These are phyloP conservation scores for Anolis carolinensis DNA, from an alignment of 2,113 vertebrate species.

Conservation along the genomic window DNA sequence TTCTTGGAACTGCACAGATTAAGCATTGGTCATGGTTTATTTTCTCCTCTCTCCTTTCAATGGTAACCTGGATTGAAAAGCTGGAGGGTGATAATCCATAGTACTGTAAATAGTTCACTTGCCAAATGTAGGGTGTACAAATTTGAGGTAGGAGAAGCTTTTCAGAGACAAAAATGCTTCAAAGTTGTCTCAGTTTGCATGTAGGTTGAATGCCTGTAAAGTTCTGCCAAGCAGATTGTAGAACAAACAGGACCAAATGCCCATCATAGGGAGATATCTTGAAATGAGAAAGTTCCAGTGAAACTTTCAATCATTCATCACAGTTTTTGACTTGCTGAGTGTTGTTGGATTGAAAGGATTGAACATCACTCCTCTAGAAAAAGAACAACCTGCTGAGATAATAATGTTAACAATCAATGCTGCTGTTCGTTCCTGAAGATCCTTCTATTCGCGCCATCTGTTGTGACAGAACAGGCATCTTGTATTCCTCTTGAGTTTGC, in stretches of 20 bases:
- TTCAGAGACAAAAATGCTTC: not conserved
- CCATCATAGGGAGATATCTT: not conserved
- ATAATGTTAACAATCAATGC: not conserved
- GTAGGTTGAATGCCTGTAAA: not conserved
- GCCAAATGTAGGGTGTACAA: no score
- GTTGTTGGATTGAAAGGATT: not conserved
- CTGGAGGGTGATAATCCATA: not conserved
- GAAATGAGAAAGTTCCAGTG: not conserved
- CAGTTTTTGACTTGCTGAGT: not conserved
- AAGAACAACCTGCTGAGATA: not conserved
- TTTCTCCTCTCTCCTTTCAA: not conserved
- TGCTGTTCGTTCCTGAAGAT: not conserved
- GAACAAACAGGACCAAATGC: not conserved
- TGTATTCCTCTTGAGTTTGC: not conserved
- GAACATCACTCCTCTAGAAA: not conserved
- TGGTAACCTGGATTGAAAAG: not conserved
- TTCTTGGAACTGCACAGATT: not conserved
- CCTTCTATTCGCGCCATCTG: slow-evolving; percentile 3
- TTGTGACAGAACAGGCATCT: not conserved
- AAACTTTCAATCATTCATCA: not conserved
- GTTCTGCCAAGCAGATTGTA: not conserved
- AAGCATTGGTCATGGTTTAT: not conserved
- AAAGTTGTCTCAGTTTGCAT: not conserved
- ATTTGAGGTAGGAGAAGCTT: not conserved
- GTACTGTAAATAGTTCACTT: not conserved